Conservation (phyloP, 2,888 invertebrate genomes). For the Thereva unica region DNA sequence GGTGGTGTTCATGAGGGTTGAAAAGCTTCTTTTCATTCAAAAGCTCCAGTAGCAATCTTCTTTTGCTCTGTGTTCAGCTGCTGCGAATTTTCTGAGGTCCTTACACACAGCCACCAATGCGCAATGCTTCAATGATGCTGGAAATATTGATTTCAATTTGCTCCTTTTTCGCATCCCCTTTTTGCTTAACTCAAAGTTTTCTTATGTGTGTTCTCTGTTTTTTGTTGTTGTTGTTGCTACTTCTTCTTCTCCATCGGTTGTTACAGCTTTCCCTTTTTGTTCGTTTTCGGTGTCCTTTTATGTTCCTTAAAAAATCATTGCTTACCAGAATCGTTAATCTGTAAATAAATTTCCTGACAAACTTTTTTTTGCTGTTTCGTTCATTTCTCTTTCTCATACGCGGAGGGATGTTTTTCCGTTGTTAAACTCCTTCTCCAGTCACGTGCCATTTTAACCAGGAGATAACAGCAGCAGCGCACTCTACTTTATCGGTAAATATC, state of each 20-base stretch:
- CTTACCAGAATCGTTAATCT: slow-evolving; percentile 1
- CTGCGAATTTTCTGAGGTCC: slow-evolving; percentile 16
- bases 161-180: slow-evolving; percentile 32
- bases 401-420: no score
- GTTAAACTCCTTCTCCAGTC: no score
- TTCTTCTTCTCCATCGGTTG: background rate
- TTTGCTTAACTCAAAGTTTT: background rate
- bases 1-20: no score
- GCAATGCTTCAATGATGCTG: slow-evolving; percentile 40
- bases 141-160: slow-evolving; percentile 41
- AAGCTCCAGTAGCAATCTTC: no score
- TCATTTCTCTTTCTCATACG: no score
- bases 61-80: background rate
- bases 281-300: slow-evolving; percentile 1
- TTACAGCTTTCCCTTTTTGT: background rate
- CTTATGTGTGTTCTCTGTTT: background rate
- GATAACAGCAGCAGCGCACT: no score
- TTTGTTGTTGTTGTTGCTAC: slow-evolving; percentile 11
- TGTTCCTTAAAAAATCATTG: slow-evolving; percentile 7
- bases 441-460: no score
- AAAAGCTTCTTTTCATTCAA: no score
- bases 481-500: no score
- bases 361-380: background rate
- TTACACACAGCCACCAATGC: slow-evolving; percentile 27
- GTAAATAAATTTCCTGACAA: background rate